Conservation (phyloP, 2,888 invertebrate genomes). For the Torymus texanus region DNA sequence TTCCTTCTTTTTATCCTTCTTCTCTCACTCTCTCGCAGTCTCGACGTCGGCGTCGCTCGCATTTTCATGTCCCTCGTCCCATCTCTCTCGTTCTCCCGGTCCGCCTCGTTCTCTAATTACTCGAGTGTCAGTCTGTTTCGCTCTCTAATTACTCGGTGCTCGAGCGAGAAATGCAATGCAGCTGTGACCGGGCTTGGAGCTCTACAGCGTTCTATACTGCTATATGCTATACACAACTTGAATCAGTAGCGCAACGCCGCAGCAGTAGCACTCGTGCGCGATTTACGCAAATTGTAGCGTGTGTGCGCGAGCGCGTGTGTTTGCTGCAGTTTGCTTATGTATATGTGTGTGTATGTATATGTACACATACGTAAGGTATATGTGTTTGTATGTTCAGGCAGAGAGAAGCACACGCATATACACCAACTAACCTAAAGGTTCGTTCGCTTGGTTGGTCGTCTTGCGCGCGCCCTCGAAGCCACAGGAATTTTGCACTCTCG, state of each 20-base stretch:
- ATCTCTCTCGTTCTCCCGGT: background rate
- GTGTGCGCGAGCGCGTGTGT: background rate
- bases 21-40: no score
- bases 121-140: conserved; percentile 52
- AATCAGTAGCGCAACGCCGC: conserved; percentile 5
- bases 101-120: conserved; percentile 52
- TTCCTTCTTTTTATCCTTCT: no score
- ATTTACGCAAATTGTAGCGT: conserved; percentile 49
- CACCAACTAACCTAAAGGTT: no score
- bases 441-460: no score
- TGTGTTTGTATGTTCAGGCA: no score
- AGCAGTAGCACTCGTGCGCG: conserved; percentile 14
- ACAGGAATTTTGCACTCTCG: conserved; percentile 29
- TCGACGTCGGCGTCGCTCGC: background rate
- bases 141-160: conserved; percentile 50
- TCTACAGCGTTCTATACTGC: no score
- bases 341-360: background rate
- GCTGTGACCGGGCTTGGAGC: conserved; percentile 17
- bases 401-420: no score
- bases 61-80: conserved; percentile 9
- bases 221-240: background rate
- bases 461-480: background rate
- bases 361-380: no score
- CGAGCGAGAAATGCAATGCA: conserved; percentile 49
- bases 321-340: no score